phyloP scores from a whole-genome alignment of 1,140 invertebrate species.

The Euwallacea similis region DNA sequence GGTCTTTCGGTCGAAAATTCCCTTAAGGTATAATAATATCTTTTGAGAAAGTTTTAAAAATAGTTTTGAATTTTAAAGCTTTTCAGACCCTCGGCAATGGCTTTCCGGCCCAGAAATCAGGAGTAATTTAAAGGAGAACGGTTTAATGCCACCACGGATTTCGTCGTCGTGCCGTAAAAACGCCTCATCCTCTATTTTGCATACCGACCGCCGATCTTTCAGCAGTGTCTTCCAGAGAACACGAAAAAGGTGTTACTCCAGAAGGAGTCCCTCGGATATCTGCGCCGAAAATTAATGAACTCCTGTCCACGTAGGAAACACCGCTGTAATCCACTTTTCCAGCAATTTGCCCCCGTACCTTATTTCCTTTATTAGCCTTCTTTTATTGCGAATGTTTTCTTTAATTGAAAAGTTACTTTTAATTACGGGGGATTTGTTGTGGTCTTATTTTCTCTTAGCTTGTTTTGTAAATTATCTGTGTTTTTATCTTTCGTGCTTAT shows the following conservation, averaged over 20 bases:
- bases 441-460: too few relatives aligned
- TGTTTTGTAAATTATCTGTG: too few relatives aligned
- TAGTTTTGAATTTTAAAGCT: too few relatives aligned
- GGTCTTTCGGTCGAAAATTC: not conserved
- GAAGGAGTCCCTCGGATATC: slow-evolving; percentile 30
- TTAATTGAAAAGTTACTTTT: slow-evolving; percentile 32
- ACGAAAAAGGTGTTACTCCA: slow-evolving; percentile 49
- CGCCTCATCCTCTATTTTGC: slow-evolving; percentile 39
- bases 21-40: too few relatives aligned
- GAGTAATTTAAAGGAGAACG: slow-evolving; percentile 33
- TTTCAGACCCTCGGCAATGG: not conserved
- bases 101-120: slow-evolving; percentile 21
- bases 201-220: slow-evolving; percentile 43
- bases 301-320: slow-evolving; percentile 50
- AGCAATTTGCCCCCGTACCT: slow-evolving; percentile 46
- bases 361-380: slow-evolving; percentile 34
- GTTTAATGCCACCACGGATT: slow-evolving; percentile 25
- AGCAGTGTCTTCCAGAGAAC: slow-evolving; percentile 45
- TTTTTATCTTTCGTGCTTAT: too few relatives aligned
- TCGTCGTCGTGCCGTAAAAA: slow-evolving; percentile 28
- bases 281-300: slow-evolving; percentile 48
- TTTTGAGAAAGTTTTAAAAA: too few relatives aligned
- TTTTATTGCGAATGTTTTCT: slow-evolving; percentile 36
- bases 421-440: slow-evolving; percentile 16
- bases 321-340: slow-evolving; percentile 50